Evolutionary conservation across 1,140 invertebrate species (phyloP).

Genomic region (Wiebesia pumilae): DNA sequence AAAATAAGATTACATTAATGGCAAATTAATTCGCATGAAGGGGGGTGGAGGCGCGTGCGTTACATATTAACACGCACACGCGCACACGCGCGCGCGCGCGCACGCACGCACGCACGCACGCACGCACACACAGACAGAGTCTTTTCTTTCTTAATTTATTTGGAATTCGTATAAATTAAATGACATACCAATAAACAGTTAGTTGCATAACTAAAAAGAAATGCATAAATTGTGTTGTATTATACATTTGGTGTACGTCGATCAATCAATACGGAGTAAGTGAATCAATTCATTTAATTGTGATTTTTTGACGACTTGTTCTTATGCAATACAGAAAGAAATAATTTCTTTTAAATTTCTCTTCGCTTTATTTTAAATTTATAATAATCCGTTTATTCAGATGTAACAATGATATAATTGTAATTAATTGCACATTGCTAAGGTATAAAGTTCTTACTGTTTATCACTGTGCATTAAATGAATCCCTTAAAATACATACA

Average conservation of each 20-base stretch:
- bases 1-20: too few species aligned
- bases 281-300: background rate
- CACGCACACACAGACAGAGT: background rate
- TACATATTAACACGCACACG: too few species aligned
- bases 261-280: background rate
- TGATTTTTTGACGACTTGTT: background rate
- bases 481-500: too few species aligned
- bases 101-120: background rate
- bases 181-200: background rate
- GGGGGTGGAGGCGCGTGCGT: too few species aligned
- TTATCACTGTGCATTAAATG: too few species aligned
- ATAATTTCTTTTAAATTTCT: background rate
- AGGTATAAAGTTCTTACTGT: too few species aligned
- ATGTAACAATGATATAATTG: too few species aligned
- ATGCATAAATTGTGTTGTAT: background rate
- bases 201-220: background rate
- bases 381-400: too few species aligned
- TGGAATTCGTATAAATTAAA: background rate
- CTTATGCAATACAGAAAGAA: background rate
- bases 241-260: background rate
- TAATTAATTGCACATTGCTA: too few species aligned
- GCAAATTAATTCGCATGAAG: too few species aligned
- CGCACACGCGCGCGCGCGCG: too few species aligned
- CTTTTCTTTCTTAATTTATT: background rate
- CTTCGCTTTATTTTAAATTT: too few species aligned